Evolutionary conservation across 2,797 vertebrate species (phyloP), one percentile per base, ranked within the genome.

Genomic region (Danio tinwini): DNA sequence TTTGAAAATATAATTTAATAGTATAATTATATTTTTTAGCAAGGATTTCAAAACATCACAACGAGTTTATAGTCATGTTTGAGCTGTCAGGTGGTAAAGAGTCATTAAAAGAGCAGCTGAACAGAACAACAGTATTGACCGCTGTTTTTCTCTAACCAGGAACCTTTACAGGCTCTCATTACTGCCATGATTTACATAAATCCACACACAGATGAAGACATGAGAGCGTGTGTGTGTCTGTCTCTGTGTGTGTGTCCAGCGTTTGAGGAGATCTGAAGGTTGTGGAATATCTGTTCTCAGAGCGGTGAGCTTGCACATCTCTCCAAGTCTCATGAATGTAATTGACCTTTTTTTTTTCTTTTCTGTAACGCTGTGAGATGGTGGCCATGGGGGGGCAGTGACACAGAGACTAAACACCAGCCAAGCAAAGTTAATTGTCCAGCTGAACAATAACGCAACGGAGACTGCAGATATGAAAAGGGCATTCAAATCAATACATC

Each of bases 401-500:
- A 84, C 86, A 68, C 49, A 83, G 88, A 91, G 92, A 88, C 93
- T 90, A 95, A 95, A 95, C 86, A 94, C 92, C 93, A 87, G 87
- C 72, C 93, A 93, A 94, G 91, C 94, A 93, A 95, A 96, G 95
- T 96, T 97, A 96, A 97, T 97, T 96, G 83, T 95, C 94, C 93
- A 95, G 93, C 92, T 96, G 94, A 91, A 95, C 93, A 94, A 95
- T 95, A 95, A 94, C 94, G 92, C 91, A 62, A 89, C 81, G 91
- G 93, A 92, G 94, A 94, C 93, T 89, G 92, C 93, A 95, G 93
- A 96, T 96, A 97, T 95, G 95, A 97, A 99, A 93, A 98, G 96
- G 95, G 94, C 95, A 97, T 95, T 96, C 93, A 95, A 96, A 98
- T 98, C 96, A 90, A 97, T 96, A 95, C 93, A 94, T 92, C 92